Percentiles rank a stretch among this genome's conserved stretches.
Evolutionary conservation across 2,113 vertebrate species (phyloP).

Genomic region (Megatriorchis doriae): DNA sequence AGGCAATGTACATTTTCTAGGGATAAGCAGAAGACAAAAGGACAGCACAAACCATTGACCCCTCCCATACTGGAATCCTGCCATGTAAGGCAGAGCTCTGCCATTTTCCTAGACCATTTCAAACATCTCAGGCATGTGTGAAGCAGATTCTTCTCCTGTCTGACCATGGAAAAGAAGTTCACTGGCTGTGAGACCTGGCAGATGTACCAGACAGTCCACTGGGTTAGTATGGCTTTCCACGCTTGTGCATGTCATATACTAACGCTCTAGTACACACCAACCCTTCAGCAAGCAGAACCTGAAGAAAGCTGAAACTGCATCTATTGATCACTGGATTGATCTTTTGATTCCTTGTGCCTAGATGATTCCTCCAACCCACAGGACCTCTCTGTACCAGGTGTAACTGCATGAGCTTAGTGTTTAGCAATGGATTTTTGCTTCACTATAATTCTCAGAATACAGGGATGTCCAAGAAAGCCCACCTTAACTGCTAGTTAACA

Average conservation of each 20-base stretch:
- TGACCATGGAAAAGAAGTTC: background rate
- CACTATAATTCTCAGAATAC: background rate
- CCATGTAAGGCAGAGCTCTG: background rate
- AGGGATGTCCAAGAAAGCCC: background rate
- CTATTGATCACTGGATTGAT: background rate
- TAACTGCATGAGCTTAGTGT: background rate
- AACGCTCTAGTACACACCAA: background rate
- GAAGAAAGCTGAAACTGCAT: background rate
- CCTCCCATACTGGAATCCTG: background rate
- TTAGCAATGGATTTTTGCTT: background rate
- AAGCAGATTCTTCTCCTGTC: background rate
- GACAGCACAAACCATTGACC: background rate
- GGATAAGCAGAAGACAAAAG: background rate
- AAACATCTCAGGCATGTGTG: background rate
- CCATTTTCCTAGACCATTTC: background rate
- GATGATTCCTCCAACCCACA: background rate
- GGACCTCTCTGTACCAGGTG: background rate
- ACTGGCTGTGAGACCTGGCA: background rate
- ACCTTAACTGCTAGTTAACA: background rate
- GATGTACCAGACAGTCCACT: background rate
- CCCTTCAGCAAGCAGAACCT: background rate
- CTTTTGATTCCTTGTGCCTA: background rate
- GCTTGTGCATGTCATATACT: background rate
- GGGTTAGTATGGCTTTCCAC: background rate
- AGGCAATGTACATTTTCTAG: background rate